These are phyloP conservation scores for Tetraodon nigroviridis DNA, from an alignment of 2,113 vertebrate species.

Conservation along the genomic window DNA sequence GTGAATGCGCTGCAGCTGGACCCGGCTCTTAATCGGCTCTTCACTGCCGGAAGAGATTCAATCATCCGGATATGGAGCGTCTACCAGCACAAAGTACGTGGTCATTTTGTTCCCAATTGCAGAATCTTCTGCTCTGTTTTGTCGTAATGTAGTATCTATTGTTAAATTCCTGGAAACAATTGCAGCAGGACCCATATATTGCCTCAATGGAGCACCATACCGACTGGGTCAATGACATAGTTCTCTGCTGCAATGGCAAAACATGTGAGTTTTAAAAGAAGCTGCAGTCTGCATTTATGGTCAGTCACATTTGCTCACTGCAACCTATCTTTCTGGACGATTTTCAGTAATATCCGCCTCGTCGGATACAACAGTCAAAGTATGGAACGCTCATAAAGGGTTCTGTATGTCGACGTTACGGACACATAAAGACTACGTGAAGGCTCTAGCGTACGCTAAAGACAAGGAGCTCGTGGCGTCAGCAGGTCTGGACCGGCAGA, in stretches of 20 bases:
- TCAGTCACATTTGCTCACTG: neutral
- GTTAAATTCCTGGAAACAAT: neutral
- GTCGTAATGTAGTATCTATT: neutral
- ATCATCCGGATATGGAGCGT: constrained; percentile 99
- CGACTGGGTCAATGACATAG: constrained; percentile 98
- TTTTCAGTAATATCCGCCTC: constrained; percentile 94
- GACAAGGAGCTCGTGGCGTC: constrained; percentile 98
- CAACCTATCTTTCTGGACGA: neutral
- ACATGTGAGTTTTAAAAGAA: constrained; percentile 81
- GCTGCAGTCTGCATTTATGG: neutral
- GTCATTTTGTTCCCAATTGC: neutral
- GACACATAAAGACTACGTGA: constrained; percentile 99
- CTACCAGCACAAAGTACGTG: constrained; percentile 93
- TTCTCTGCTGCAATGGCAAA: constrained; percentile 97
- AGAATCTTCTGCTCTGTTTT: neutral
- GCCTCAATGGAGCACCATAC: constrained; percentile 99
- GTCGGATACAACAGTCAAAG: constrained; percentile 97
- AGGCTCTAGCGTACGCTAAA: constrained; percentile 96
- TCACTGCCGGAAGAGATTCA: constrained; percentile 94
- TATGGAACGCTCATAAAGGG: constrained; percentile 99
- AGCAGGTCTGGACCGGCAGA: constrained; percentile 94
- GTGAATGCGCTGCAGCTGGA: constrained; percentile 97
- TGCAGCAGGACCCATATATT: constrained; percentile 96
- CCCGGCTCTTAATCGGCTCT: constrained; percentile 90
- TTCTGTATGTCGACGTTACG: constrained; percentile 99